A percentile compares a stretch with the other conserved stretches of the same genome.
These are phyloP conservation scores for Laticauda laticaudata DNA, from an alignment of 2,113 vertebrate genomes.

Conservation along the genomic window DNA sequence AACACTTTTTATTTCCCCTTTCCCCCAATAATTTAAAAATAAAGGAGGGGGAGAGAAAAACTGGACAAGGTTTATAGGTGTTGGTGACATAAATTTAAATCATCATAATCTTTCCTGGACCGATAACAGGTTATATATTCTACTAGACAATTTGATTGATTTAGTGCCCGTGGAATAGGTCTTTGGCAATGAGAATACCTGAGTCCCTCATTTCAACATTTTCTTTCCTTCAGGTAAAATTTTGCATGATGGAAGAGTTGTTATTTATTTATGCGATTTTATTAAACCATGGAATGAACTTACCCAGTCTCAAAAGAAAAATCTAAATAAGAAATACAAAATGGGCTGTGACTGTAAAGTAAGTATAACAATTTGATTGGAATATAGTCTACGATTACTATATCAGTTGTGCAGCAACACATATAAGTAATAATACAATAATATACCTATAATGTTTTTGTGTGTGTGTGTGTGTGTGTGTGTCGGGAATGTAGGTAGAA, in stretches of 20 bases:
- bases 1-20: neutral
- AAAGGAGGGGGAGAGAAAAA: no score
- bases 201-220: neutral
- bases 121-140: neutral
- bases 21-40: neutral
- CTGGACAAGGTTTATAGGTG: neutral
- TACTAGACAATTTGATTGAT: neutral
- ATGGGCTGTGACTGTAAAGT: constrained; percentile 89
- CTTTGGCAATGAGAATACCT: neutral
- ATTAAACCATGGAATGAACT: constrained; percentile 87
- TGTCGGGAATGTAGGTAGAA: neutral
- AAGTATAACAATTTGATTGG: constrained; percentile 56
- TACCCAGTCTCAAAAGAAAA: constrained; percentile 85
- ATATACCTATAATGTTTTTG: no score
- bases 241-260: constrained; percentile 81
- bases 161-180: neutral
- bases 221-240: constrained; percentile 76
- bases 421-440: no score
- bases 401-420: neutral
- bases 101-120: neutral
- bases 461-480: no score
- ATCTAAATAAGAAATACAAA: constrained; percentile 88
- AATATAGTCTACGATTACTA: neutral
- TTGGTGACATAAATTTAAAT: neutral
- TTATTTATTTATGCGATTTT: constrained; percentile 87